Conservation (phyloP, 1,140 invertebrate species). For the Procambarus virginalis region DNA sequence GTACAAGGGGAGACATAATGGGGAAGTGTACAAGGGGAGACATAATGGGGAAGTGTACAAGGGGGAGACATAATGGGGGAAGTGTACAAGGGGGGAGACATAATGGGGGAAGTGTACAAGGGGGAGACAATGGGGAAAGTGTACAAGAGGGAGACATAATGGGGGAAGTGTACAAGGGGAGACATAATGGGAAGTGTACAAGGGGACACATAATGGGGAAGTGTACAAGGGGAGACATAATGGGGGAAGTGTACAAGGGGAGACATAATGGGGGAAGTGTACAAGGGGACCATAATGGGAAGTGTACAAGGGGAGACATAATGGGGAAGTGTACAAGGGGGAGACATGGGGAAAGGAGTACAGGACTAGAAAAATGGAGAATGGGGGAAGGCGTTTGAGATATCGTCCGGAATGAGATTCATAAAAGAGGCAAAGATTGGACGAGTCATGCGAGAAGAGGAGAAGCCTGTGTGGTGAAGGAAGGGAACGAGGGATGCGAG, state of each 20-base stretch:
- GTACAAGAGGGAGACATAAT: background rate
- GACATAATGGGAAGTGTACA: background rate
- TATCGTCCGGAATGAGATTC: no score
- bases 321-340: background rate
- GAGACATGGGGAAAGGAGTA: conserved; percentile 5
- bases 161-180: background rate
- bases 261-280: background rate
- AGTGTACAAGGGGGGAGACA: background rate
- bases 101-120: background rate
- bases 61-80: no score
- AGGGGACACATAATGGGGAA: background rate
- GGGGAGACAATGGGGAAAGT: background rate
- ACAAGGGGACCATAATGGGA: background rate
- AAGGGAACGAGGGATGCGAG: no score
- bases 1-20: background rate
- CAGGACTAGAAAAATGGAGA: background rate
- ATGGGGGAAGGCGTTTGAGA: background rate
- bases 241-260: background rate
- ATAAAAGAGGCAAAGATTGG: no score
- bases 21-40: background rate
- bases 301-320: background rate
- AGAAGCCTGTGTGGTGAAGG: no score
- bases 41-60: background rate
- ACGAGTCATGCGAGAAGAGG: no score
- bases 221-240: background rate